Evolutionary conservation across 2,888 invertebrate genomes (phyloP).

Genomic region (Ennomos erosarius): DNA sequence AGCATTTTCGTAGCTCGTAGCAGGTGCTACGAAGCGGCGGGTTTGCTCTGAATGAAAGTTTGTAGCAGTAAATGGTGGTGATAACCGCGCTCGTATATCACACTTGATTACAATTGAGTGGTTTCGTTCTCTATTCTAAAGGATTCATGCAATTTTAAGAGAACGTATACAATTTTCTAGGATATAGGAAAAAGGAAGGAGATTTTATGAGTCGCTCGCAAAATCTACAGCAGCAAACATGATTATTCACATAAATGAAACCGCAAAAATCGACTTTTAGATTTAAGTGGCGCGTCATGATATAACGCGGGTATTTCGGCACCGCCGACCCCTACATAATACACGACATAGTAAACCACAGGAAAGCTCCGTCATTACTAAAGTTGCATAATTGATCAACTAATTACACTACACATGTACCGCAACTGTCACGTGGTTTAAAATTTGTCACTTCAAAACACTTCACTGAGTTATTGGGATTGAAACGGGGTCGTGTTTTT

Average conservation of each 20-base stretch:
- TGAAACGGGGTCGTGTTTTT: constrained; percentile 17
- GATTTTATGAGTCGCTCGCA: neutral
- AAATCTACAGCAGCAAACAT: constrained; percentile 8
- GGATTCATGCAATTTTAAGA: constrained; percentile 7
- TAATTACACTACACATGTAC: constrained; percentile 57
- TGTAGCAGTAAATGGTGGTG: constrained; percentile 35
- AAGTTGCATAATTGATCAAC: constrained; percentile 65
- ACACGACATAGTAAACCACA: constrained; percentile 23
- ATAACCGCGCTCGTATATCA: constrained; percentile 1
- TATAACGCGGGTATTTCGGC: constrained; percentile 26
- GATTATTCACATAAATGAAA: constrained; percentile 18
- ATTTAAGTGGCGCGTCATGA: constrained; percentile 12
- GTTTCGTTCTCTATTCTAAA: constrained; percentile 24
- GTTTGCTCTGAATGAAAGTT: constrained; percentile 57
- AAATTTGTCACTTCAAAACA: constrained; percentile 43
- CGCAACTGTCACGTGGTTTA: constrained; percentile 49
- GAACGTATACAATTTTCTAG: neutral
- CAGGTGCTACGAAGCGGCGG: constrained; percentile 55
- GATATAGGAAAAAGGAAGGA: neutral
- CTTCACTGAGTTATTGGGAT: constrained; percentile 36
- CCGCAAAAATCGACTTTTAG: constrained; percentile 10
- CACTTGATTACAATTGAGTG: neutral
- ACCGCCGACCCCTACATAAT: constrained; percentile 19
- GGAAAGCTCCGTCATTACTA: constrained; percentile 33
- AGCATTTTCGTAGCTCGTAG: constrained; percentile 47